Evolutionary conservation across 2,888 invertebrate species (phyloP).

Genomic region (Gonocerus acuteangulatus): DNA sequence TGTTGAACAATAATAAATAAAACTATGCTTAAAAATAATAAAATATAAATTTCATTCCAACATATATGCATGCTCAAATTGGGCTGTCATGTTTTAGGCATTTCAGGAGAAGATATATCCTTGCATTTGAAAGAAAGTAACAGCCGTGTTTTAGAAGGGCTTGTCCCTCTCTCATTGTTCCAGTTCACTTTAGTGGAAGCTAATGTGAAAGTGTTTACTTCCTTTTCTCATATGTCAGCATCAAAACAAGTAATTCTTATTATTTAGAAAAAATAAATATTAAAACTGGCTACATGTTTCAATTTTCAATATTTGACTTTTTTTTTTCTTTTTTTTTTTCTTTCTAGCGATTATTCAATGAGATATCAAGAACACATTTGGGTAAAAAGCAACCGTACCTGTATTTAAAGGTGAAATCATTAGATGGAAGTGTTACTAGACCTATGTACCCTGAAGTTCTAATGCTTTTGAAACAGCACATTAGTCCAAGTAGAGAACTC

Average conservation of each 20-base stretch:
- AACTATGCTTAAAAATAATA: too few species aligned
- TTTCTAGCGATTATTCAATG: constrained; percentile 24
- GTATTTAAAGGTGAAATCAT: constrained; percentile 31
- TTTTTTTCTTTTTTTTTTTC: not conserved
- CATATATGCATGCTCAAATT: too few species aligned
- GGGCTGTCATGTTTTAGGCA: not conserved
- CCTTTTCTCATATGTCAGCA: constrained; percentile 2
- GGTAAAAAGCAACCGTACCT: constrained; percentile 30
- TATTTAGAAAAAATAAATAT: not conserved
- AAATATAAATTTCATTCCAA: too few species aligned
- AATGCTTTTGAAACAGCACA: constrained; percentile 19
- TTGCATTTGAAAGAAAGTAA: not conserved
- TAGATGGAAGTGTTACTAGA: constrained; percentile 35
- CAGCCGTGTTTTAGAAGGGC: constrained; percentile 18
- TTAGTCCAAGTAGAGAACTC: constrained; percentile 21
- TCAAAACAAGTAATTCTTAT: constrained; percentile 6
- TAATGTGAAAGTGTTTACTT: constrained; percentile 35
- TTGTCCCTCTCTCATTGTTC: constrained; percentile 32
- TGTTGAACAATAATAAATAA: too few species aligned
- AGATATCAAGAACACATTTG: constrained; percentile 20
- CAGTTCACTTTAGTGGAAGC: constrained; percentile 38
- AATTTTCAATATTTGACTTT: too few species aligned
- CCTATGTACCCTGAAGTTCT: constrained; percentile 35
- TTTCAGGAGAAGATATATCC: constrained; percentile 1
- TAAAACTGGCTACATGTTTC: not conserved